phyloP scores from a whole-genome alignment of 2,888 invertebrate genomes.

The Dusona sp. region DNA sequence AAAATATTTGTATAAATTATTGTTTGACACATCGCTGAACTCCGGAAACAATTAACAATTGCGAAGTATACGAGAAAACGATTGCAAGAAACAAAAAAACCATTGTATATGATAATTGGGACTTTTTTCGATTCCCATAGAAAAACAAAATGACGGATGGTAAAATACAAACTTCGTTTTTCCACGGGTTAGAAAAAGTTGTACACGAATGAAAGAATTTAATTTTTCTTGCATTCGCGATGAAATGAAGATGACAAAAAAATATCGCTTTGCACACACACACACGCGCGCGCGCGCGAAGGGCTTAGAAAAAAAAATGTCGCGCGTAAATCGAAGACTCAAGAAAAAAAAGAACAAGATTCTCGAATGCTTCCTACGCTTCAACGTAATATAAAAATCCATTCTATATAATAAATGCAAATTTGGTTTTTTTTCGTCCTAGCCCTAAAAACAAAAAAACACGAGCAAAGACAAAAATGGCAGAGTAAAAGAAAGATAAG shows the following conservation, averaged over 20 bases:
- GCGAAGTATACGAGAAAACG: neutral
- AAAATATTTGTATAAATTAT: neutral
- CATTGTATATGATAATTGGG: neutral
- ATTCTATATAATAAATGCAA: slow-evolving; percentile 32
- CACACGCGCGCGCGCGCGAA: slow-evolving; percentile 9
- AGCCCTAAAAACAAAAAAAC: neutral
- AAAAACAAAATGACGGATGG: neutral
- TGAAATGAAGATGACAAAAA: neutral
- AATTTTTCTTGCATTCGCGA: slow-evolving; percentile 17
- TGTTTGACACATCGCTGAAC: neutral
- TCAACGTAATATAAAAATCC: slow-evolving; percentile 36
- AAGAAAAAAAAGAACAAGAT: slow-evolving; percentile 17
- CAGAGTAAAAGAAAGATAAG: neutral
- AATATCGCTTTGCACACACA: slow-evolving; percentile 41
- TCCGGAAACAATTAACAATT: neutral
- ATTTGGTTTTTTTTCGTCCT: slow-evolving; percentile 49
- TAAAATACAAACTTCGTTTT: neutral
- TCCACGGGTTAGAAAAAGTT: neutral
- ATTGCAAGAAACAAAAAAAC: neutral
- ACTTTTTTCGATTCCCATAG: neutral
- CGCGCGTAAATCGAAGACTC: slow-evolving; percentile 38
- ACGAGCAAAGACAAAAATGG: slow-evolving; percentile 10
- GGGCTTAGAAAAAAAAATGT: slow-evolving; percentile 48
- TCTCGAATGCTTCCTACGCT: slow-evolving; percentile 55
- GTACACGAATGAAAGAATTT: neutral